Evolutionary conservation across 2,113 vertebrate species (phyloP).

Genomic region (Sturnus vulgaris): DNA sequence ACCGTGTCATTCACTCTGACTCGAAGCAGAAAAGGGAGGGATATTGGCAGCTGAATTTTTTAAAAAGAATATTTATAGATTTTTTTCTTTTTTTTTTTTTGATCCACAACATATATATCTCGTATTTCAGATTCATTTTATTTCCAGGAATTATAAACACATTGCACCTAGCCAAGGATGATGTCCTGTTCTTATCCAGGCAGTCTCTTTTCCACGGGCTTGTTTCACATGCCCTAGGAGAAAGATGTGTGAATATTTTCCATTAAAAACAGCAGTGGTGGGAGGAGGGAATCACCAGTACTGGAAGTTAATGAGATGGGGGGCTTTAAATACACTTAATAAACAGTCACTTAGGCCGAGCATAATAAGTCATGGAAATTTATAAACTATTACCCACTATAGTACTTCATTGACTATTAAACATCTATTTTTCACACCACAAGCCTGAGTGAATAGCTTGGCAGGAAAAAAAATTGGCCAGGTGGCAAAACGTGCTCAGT

Average conservation of each 20-base stretch:
- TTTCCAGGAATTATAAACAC: slow-evolving; percentile 1
- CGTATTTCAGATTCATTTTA: background rate
- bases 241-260: slow-evolving; percentile 63
- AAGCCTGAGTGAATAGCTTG: slow-evolving; percentile 72
- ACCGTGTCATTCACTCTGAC: background rate
- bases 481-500: slow-evolving; percentile 68
- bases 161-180: slow-evolving; percentile 17
- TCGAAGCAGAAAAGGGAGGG: background rate
- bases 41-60: slow-evolving; percentile 46
- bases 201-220: slow-evolving; percentile 34
- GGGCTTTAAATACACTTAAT: slow-evolving; percentile 69
- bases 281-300: slow-evolving; percentile 61
- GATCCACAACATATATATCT: background rate
- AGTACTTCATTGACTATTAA: slow-evolving; percentile 74
- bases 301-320: slow-evolving; percentile 64
- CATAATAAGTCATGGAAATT: slow-evolving; percentile 76
- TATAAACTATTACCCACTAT: slow-evolving; percentile 72
- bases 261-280: slow-evolving; percentile 59
- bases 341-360: slow-evolving; percentile 65
- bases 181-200: slow-evolving; percentile 44
- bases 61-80: background rate
- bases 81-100: background rate
- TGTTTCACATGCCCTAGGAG: slow-evolving; percentile 28
- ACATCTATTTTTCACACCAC: slow-evolving; percentile 73
- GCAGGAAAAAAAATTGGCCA: slow-evolving; percentile 67